Conservation (phyloP, 2,113 vertebrate genomes). For the Danionella cerebrum region DNA sequence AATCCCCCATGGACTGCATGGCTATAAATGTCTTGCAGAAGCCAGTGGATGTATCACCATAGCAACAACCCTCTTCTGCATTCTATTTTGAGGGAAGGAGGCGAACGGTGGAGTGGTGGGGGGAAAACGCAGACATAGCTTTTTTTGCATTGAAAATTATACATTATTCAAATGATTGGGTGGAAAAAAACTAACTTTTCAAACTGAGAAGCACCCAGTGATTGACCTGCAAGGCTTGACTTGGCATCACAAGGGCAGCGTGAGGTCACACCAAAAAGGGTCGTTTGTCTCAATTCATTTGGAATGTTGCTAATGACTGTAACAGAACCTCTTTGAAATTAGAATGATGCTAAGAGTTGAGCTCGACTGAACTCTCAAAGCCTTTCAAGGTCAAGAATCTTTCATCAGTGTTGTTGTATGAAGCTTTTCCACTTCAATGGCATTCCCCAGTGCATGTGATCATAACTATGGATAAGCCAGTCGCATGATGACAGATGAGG, state of each 20-base stretch:
- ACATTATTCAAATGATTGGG: slow-evolving; percentile 62
- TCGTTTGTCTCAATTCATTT: background rate
- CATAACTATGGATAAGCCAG: too few species aligned
- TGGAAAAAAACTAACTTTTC: slow-evolving; percentile 46
- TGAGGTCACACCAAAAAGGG: background rate
- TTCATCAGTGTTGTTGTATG: background rate
- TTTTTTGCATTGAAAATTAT: slow-evolving; percentile 58
- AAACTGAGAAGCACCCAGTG: slow-evolving; percentile 4
- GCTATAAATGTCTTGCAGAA: slow-evolving; percentile 74
- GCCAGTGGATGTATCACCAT: slow-evolving; percentile 74
- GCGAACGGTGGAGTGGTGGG: slow-evolving; percentile 28
- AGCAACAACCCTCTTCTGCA: slow-evolving; percentile 73
- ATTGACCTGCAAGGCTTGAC: slow-evolving; percentile 15
- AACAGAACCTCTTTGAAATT: background rate
- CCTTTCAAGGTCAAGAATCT: background rate
- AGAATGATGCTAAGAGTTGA: background rate
- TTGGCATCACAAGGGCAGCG: background rate
- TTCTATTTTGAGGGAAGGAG: slow-evolving; percentile 61
- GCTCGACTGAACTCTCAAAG: background rate
- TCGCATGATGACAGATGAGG: too few species aligned
- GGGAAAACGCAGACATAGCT: slow-evolving; percentile 64
- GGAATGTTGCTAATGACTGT: background rate
- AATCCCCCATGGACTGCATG: slow-evolving; percentile 63
- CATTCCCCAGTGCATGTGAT: background rate
- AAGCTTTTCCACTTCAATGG: background rate